Evolutionary conservation across 30 jellyfish, hydroid and myxozoan genomes (phyloP), one percentile per base, ranked within the genome.

Genomic region (Aurelia aurita complex sp. Pacific): DNA sequence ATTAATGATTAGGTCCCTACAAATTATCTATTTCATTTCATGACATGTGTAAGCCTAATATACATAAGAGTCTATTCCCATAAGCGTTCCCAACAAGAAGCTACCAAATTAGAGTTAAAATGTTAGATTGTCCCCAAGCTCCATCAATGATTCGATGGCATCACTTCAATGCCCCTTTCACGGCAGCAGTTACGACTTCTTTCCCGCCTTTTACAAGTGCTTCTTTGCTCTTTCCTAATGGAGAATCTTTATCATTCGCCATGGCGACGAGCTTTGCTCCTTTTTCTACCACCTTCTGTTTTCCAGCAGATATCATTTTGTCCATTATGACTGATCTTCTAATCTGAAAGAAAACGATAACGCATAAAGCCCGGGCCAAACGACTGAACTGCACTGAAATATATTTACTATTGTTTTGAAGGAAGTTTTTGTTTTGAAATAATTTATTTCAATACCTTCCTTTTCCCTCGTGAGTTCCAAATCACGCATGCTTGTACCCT

Each of bases 201-300:
- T 83, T 83, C 11, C 92, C 92, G 6, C 80, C 69, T 6, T 73
- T 60, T 10, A 51, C 46, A 51, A 72, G 64, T 5, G 85, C 92
- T 35, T 83, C 85, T 18, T 61, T 83, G 16, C 92, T 85, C 40
- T 83, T 83, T n/a, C 85, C 92, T 16, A 70, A 55, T 0, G 85
- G 85, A 13, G 92, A 70, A 11, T 83, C 40, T 75, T 83, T 83
- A 70, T 73, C 92, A 42, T 35, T 73, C 5, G 64, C 85, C 79
- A 64, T 23, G 10, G 85, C 92, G 43, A 34, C 82, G 1, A 72
- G 29, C 80, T 83, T 57, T 35, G 92, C 86, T 14, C 92, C 80
- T 73, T 81, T 50, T 54, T 69, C 90, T 8, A 79, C 51, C 40
- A 62, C 69, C 67, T 83, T 83, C 80, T 69, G 92, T 71, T 55